Evolutionary conservation across 2,113 vertebrate genomes (phyloP).

Genomic region (Chloropsis hardwickii): DNA sequence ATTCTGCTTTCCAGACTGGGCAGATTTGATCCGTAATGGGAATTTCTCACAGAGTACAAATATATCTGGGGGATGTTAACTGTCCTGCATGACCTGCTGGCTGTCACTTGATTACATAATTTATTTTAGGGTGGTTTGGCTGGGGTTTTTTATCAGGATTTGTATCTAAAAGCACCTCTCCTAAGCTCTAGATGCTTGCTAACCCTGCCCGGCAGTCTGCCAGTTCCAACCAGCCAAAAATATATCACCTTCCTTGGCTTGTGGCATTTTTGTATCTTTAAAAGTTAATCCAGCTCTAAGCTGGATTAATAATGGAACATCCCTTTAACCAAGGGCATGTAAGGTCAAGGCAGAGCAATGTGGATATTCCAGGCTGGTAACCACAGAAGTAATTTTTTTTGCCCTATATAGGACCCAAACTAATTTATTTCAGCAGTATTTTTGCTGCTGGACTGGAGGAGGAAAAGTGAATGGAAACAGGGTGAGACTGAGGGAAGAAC

Average conservation of each 20-base stretch:
- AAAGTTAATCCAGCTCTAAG: conserved; percentile 64
- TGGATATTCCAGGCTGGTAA: not conserved
- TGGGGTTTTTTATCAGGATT: not conserved
- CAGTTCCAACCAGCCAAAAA: conserved; percentile 32
- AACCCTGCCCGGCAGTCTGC: not conserved
- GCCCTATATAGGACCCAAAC: not conserved
- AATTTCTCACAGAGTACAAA: not conserved
- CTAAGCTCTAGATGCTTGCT: conserved; percentile 23
- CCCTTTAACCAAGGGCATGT: conserved; percentile 40
- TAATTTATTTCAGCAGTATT: not conserved
- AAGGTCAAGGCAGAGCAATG: conserved; percentile 36
- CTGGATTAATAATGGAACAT: conserved; percentile 59
- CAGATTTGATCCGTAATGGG: not conserved
- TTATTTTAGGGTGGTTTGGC: not conserved
- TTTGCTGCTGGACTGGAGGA: not conserved
- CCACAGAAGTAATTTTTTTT: not conserved
- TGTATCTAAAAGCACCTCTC: conserved; percentile 32
- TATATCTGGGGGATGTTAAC: not conserved
- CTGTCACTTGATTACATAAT: not conserved
- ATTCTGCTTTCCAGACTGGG: not conserved
- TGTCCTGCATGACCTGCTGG: not conserved
- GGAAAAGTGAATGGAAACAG: not conserved
- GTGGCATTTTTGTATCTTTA: conserved; percentile 52
- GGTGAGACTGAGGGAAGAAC: not conserved
- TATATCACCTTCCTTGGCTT: conserved; percentile 13